A percentile compares a stretch with the other conserved stretches of the same genome.
These are phyloP conservation scores for Latrodectus hesperus DNA, from an alignment of 2,888 invertebrate species.

Conservation along the genomic window DNA sequence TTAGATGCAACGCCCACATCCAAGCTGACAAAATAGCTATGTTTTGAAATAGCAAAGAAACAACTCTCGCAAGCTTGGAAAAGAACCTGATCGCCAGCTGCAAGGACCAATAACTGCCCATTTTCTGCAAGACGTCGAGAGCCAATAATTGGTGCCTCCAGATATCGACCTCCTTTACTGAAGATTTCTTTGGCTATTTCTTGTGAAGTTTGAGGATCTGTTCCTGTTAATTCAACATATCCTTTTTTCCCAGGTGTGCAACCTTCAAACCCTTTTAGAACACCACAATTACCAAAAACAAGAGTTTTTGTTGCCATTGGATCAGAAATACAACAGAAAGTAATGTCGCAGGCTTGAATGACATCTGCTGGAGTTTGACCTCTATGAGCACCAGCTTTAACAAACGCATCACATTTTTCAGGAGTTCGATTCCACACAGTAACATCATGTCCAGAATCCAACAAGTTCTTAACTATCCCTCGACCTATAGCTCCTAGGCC, in stretches of 20 bases:
- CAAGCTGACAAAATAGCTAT: conserved; percentile 91
- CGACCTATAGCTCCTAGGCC: conserved; percentile 97
- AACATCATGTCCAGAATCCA: conserved; percentile 91
- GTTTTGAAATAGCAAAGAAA: conserved; percentile 95
- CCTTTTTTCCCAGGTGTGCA: conserved; percentile 82
- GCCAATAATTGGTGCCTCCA: conserved; percentile 94
- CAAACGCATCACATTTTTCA: conserved; percentile 90
- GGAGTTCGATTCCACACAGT: conserved; percentile 95
- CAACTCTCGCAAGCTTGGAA: conserved; percentile 96
- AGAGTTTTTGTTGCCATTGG: conserved; percentile 93
- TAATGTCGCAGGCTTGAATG: conserved; percentile 91
- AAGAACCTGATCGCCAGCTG: conserved; percentile 91
- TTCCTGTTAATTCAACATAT: conserved; percentile 97
- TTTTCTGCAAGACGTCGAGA: conserved; percentile 88
- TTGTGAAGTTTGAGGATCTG: conserved; percentile 93
- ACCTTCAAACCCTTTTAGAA: conserved; percentile 83
- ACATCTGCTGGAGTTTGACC: conserved; percentile 93
- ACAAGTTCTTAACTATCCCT: conserved; percentile 94
- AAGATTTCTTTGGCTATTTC: conserved; percentile 85
- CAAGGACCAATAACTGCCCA: conserved; percentile 90
- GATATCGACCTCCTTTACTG: conserved; percentile 88
- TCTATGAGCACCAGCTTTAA: conserved; percentile 88
- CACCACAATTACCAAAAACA: conserved; percentile 96
- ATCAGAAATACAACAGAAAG: conserved; percentile 95
- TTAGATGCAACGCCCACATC: conserved; percentile 95